Evolutionary conservation across 2,888 invertebrate species (phyloP).

Genomic region (Orthosia gracilis): DNA sequence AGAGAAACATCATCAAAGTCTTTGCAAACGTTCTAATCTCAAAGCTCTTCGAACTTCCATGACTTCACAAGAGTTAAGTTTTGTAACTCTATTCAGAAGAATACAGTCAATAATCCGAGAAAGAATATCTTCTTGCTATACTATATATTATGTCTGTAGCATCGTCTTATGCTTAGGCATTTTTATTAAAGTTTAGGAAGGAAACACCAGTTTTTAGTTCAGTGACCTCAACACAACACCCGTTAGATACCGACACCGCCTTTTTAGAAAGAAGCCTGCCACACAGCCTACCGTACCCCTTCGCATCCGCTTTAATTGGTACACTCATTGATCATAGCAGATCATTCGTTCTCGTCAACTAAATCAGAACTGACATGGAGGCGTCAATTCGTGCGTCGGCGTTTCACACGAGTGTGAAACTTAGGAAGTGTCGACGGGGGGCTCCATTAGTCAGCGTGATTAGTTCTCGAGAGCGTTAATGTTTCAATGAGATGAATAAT

Average conservation of each 20-base stretch:
- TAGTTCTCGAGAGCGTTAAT: slow-evolving; percentile 89
- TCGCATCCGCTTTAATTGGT: slow-evolving; percentile 69
- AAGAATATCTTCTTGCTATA: neutral
- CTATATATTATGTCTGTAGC: too few species aligned
- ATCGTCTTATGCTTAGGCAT: neutral
- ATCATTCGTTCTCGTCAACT: slow-evolving; percentile 82
- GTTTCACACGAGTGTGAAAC: slow-evolving; percentile 86
- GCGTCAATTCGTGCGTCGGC: slow-evolving; percentile 76
- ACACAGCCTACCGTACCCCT: slow-evolving; percentile 50
- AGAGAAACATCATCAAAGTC: slow-evolving; percentile 20
- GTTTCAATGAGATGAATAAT: slow-evolving; percentile 91
- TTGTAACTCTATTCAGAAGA: slow-evolving; percentile 2
- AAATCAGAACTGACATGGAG: slow-evolving; percentile 77
- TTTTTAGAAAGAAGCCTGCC: slow-evolving; percentile 42
- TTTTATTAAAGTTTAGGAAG: neutral
- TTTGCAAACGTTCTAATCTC: neutral
- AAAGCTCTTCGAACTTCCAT: neutral
- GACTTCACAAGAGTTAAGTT: slow-evolving; percentile 2
- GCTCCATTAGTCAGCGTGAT: slow-evolving; percentile 91
- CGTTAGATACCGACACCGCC: slow-evolving; percentile 21
- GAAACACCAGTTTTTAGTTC: slow-evolving; percentile 14
- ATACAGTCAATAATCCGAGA: neutral
- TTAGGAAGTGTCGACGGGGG: slow-evolving; percentile 90
- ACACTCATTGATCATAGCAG: slow-evolving; percentile 75
- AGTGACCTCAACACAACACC: slow-evolving; percentile 12